These are phyloP conservation scores for Nebria ingens DNA, from an alignment of 1,140 invertebrate species.

Conservation along the genomic window DNA sequence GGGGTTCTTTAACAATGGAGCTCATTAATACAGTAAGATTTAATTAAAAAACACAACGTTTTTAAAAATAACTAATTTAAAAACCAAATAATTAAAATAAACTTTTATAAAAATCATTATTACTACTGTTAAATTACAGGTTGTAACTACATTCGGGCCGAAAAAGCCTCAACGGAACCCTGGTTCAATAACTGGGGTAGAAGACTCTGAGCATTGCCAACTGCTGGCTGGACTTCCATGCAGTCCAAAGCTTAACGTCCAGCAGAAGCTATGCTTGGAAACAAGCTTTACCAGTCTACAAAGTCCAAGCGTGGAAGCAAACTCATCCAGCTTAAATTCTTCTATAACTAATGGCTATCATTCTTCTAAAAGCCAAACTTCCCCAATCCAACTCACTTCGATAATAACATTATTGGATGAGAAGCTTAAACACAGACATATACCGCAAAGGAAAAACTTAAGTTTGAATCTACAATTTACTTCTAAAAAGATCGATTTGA, in stretches of 20 bases:
- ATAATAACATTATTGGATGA: constrained; percentile 22
- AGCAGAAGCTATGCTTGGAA: constrained; percentile 54
- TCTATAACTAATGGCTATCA: constrained; percentile 34
- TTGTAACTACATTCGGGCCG: constrained; percentile 63
- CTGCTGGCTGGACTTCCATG: constrained; percentile 29
- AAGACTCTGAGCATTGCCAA: constrained; percentile 26
- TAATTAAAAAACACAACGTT: too few species aligned
- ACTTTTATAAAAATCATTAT: constrained; percentile 1
- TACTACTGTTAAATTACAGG: constrained; percentile 38
- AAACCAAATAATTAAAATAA: neutral
- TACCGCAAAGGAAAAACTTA: constrained; percentile 12
- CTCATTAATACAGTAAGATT: too few species aligned
- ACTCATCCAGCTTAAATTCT: constrained; percentile 32
- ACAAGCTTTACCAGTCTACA: constrained; percentile 64
- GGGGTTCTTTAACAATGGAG: too few species aligned
- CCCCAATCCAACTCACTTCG: constrained; percentile 29
- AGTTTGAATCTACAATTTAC: constrained; percentile 22
- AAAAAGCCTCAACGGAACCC: constrained; percentile 52
- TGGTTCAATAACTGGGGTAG: constrained; percentile 23
- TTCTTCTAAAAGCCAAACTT: constrained; percentile 31
- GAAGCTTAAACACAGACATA: constrained; percentile 28
- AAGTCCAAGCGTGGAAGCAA: constrained; percentile 37
- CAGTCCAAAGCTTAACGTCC: constrained; percentile 37
- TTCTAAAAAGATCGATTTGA: constrained; percentile 36
- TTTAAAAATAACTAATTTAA: too few species aligned